Evolutionary conservation across 2,888 invertebrate species (phyloP).

Genomic region (Eupsilia transversa): DNA sequence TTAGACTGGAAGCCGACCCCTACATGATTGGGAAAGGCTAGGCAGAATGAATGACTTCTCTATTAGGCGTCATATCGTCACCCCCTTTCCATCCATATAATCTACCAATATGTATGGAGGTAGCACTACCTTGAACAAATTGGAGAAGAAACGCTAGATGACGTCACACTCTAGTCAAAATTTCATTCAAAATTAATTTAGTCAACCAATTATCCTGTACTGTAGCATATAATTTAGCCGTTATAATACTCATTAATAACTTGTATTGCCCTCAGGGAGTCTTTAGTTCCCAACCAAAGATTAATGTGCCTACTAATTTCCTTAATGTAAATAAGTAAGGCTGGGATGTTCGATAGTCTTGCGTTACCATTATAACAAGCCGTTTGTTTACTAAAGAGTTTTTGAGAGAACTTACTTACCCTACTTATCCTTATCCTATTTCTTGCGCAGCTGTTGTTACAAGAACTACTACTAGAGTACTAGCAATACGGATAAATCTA

Average conservation of each 20-base stretch:
- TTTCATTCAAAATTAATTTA: not conserved
- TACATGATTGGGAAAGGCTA: too few species aligned
- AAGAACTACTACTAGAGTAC: too few species aligned
- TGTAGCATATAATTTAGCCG: constrained; percentile 2
- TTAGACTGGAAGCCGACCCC: too few species aligned
- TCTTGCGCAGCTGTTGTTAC: not conserved
- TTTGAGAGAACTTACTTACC: not conserved
- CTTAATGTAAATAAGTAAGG: constrained; percentile 26
- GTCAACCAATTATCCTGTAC: constrained; percentile 9
- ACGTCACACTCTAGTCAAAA: not conserved
- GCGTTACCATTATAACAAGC: not conserved
- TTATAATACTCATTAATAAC: constrained; percentile 31
- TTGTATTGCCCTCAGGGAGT: constrained; percentile 23
- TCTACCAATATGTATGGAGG: not conserved
- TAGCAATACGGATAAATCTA: too few species aligned
- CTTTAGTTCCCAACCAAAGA: constrained; percentile 35
- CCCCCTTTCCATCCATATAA: too few species aligned
- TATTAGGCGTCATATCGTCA: too few species aligned
- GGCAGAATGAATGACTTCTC: too few species aligned
- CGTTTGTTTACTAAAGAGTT: not conserved
- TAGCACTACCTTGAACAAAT: not conserved
- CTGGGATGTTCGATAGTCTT: not conserved
- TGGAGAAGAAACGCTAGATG: too few species aligned
- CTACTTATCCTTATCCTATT: not conserved
- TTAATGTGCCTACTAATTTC: constrained; percentile 31